Percentiles rank a stretch among this genome's conserved stretches.
These are phyloP conservation scores for Luperina testacea DNA, from an alignment of 2,888 invertebrate species.

Conservation along the genomic window DNA sequence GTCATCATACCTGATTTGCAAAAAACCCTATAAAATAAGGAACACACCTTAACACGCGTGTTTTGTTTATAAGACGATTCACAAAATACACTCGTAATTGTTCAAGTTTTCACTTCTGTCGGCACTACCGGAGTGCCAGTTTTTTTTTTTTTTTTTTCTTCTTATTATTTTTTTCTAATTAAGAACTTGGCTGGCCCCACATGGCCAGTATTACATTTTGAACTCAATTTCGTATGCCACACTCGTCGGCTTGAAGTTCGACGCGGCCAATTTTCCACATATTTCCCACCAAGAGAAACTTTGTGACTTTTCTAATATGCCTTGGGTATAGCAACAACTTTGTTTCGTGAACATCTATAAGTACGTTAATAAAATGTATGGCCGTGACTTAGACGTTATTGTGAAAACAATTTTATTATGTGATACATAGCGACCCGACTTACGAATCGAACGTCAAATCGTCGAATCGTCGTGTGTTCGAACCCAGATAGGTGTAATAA, in stretches of 20 bases:
- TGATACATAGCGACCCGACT: not conserved
- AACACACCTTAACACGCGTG: too few relatives aligned
- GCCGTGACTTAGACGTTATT: not conserved
- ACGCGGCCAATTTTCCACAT: constrained; percentile 67
- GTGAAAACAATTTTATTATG: constrained; percentile 15
- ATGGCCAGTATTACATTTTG: constrained; percentile 44
- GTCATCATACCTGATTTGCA: too few relatives aligned
- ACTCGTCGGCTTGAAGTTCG: constrained; percentile 53
- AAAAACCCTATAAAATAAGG: too few relatives aligned
- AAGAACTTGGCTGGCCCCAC: constrained; percentile 44
- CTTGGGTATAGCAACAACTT: constrained; percentile 55
- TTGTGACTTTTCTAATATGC: constrained; percentile 67
- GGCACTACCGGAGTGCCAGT: too few relatives aligned
- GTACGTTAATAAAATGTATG: constrained; percentile 19
- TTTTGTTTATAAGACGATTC: too few relatives aligned
- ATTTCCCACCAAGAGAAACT: constrained; percentile 64
- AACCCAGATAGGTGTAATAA: not conserved
- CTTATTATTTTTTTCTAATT: constrained; percentile 33
- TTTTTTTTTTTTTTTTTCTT: not conserved
- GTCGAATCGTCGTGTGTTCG: too few relatives aligned
- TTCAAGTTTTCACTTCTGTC: too few relatives aligned
- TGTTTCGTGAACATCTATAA: constrained; percentile 30
- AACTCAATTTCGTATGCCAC: constrained; percentile 66
- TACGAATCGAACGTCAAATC: too few relatives aligned
- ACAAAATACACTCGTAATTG: too few relatives aligned